Conservation (phyloP, 2,113 vertebrate species). For the Sander lucioperca region DNA sequence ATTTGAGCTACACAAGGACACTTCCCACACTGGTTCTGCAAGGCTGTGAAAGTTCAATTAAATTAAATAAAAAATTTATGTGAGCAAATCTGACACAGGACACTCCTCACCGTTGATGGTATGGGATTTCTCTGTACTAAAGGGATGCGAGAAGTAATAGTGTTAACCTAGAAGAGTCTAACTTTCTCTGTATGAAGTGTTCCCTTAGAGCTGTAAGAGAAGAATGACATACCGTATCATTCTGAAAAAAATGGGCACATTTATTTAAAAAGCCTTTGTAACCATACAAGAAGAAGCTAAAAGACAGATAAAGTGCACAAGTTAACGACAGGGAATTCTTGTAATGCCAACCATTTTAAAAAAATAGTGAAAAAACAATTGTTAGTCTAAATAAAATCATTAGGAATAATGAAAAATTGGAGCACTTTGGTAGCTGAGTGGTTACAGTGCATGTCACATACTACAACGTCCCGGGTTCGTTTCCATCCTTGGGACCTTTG, state of each 20-base stretch:
- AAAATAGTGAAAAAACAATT: too few species aligned
- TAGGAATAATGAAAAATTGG: neutral
- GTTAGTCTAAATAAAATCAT: too few species aligned
- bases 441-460: too few species aligned
- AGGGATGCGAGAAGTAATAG: neutral
- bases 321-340: neutral
- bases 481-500: too few species aligned
- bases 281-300: neutral
- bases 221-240: neutral
- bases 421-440: too few species aligned
- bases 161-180: neutral
- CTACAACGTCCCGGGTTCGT: too few species aligned
- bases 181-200: neutral
- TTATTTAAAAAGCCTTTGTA: neutral
- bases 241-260: neutral
- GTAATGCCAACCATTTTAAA: neutral
- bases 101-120: neutral
- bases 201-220: neutral
- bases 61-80: neutral
- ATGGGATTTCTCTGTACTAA: neutral
- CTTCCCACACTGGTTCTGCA: neutral
- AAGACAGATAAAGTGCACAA: neutral
- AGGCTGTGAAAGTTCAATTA: neutral
- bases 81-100: neutral
- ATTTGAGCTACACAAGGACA: conserved; percentile 14